Base-by-base conservation (phyloP, 2,888 invertebrate genomes). In the Phania funesta region DNA sequence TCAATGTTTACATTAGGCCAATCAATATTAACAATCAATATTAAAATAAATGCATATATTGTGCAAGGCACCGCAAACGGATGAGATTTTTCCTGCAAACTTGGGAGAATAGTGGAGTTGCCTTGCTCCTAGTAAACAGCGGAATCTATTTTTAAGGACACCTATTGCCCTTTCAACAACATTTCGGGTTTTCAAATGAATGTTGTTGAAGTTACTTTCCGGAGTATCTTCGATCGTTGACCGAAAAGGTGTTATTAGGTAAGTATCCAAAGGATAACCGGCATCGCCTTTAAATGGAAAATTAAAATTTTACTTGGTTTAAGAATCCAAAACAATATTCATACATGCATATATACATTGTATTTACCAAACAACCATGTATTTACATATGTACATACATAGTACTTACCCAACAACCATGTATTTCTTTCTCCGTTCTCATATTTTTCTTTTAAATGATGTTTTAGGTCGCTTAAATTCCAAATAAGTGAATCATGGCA, bases 91-190 rank as follows among this genome's bases (percentile, higher is more conserved):
- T n/a, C 32, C 54, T 18, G 54, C 54, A 18, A 16, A 16, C 26
- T 54, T 16, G 5, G 54, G 54, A 32, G 29, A 16, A 32, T 54
- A 54, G 16, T 32, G 54, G 8, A 54, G 16, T 54, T 54, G 54
- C 29, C 32, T n/a, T 32, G 54, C 32, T 4, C 32, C 54, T 32
- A 54, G 54, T 32, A 54, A 29, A 18, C 54, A 54, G 16, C 54
- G 54, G 32, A 32, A 54, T 29, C 54, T 54, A 29, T 54, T 54
- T 54, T 54, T 54, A 18, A 54, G 13, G 13, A 54, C 32, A 1
- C 54, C 32, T 16, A 54, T 54, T 6, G 32, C 32, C 16, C 54
- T 26, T 32, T 52, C 54, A 32, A 54, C 54, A 11, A 18, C 13
- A 54, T 18, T 54, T 18, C 54, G n/a, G 2, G 54, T 32, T 29